A percentile compares a stretch with the other conserved stretches of the same genome.
Evolutionary conservation across 2,113 vertebrate genomes (phyloP).

Genomic region (Variabilichromis moorii): DNA sequence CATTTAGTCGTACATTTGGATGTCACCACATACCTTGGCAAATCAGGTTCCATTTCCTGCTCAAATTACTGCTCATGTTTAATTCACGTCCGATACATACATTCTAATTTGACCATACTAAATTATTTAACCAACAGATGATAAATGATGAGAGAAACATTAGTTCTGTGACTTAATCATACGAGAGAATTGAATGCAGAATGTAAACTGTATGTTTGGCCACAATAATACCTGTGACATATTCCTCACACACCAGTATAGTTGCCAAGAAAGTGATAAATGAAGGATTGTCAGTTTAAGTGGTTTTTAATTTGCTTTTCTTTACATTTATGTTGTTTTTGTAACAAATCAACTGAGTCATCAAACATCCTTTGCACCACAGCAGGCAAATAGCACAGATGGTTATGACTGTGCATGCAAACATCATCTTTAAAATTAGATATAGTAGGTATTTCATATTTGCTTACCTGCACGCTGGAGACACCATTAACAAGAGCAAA

Average conservation of each 20-base stretch:
- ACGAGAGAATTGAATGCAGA: background rate
- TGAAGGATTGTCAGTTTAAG: background rate
- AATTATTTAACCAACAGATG: conserved; percentile 61
- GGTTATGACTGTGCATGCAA: background rate
- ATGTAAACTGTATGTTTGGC: conserved; percentile 33
- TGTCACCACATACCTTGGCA: conserved; percentile 57
- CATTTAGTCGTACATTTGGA: conserved; percentile 61
- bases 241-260: background rate
- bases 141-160: conserved; percentile 37
- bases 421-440: background rate
- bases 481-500: background rate
- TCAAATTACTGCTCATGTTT: conserved; percentile 67
- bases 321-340: background rate
- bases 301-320: background rate
- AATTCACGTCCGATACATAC: conserved; percentile 61
- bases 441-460: background rate
- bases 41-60: conserved; percentile 67
- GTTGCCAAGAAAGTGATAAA: background rate
- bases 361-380: background rate
- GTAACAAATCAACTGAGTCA: background rate
- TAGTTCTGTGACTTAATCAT: conserved; percentile 32
- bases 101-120: conserved; percentile 60
- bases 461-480: background rate
- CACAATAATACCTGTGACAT: conserved; percentile 15
- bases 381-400: background rate